A percentile compares a stretch with the other conserved stretches of the same genome.
These are phyloP conservation scores for Neodontobutis hainanensis DNA, from an alignment of 2,113 vertebrate species.

Conservation along the genomic window DNA sequence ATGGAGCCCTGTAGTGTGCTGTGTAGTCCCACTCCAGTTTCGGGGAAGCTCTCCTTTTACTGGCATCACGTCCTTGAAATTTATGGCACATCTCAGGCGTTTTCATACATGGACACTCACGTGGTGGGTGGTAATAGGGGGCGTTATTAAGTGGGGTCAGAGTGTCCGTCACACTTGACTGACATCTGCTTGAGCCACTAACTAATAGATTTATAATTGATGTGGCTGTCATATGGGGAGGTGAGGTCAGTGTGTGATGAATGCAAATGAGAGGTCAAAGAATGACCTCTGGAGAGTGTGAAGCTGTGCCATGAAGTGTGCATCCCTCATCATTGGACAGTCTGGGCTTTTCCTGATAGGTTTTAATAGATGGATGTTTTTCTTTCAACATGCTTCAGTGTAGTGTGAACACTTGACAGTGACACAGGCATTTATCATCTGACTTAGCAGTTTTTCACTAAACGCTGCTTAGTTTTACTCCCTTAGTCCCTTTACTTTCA, in stretches of 20 bases:
- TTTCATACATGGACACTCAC: conserved; percentile 49
- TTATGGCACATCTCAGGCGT: conserved; percentile 30
- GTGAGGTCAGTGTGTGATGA: conserved; percentile 17
- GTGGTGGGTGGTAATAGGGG: conserved; percentile 43
- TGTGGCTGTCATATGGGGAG: conserved; percentile 39
- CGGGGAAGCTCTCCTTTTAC: conserved; percentile 32
- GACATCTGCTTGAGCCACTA: conserved; percentile 59
- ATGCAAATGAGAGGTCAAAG: conserved; percentile 35
- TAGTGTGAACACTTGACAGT: no score
- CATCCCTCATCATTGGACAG: no score
- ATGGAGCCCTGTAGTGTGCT: no score
- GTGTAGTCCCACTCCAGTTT: conserved; percentile 4
- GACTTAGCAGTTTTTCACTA: no score
- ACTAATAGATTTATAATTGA: conserved; percentile 66
- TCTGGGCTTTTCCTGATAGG: no score
- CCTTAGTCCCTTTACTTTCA: no score
- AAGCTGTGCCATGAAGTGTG: not conserved
- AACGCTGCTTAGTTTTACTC: no score
- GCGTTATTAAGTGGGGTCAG: conserved; percentile 56
- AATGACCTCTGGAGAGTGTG: conserved; percentile 8
- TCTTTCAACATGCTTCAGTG: no score
- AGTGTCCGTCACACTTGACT: conserved; percentile 60
- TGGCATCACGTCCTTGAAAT: not conserved
- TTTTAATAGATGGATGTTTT: no score
- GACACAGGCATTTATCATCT: no score